Evolutionary conservation across 2,888 invertebrate species (phyloP), one percentile per base, ranked within the genome.

Genomic region (Hypselothyrea guttata): DNA sequence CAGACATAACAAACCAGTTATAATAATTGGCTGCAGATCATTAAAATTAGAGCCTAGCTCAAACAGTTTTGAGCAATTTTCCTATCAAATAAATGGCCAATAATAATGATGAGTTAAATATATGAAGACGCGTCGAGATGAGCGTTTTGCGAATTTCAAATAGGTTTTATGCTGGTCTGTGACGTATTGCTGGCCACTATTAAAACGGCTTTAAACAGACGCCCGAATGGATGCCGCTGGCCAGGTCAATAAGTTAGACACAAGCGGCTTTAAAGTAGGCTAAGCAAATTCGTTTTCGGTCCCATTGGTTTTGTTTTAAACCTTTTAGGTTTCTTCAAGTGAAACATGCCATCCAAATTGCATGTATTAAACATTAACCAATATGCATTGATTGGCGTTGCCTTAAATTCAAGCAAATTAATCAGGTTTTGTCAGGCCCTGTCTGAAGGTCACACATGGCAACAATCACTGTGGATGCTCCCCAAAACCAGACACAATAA

Each of bases 361-460:
- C 72, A 79, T 83, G 70, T 60, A 64, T 77, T 75, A 57, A 66
- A 60, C 54, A 77, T 82, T 71, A 56, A 71, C 67, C 71, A 81
- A 75, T 71, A 70, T 54, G 65, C 70, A 69, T 71, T 62, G 65
- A 75, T 66, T 72, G 73, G 53, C 56, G 65, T 59, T 76, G 66
- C 61, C 63, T 70, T 64, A 58, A 69, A 66, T 58, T 58, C 57
- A 61, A 82, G 60, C 59, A 57, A 73, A 57, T 62, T 76, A 69
- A 73, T 72, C 81, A 75, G 75, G 65, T 70, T 74, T 74, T 46
- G 57, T 56, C 51, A 12, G 44, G 22, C 22, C 22, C 53, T 41
- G 42, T 11, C 42, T 31, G 71, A 70, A 72, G 72, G 68, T 70
- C 72, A 49, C 8, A 28, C 48, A 13, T 30, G 42, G 44, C 48